These are phyloP conservation scores for Dryococelus australis DNA, from an alignment of 2,888 invertebrate species.

Conservation along the genomic window DNA sequence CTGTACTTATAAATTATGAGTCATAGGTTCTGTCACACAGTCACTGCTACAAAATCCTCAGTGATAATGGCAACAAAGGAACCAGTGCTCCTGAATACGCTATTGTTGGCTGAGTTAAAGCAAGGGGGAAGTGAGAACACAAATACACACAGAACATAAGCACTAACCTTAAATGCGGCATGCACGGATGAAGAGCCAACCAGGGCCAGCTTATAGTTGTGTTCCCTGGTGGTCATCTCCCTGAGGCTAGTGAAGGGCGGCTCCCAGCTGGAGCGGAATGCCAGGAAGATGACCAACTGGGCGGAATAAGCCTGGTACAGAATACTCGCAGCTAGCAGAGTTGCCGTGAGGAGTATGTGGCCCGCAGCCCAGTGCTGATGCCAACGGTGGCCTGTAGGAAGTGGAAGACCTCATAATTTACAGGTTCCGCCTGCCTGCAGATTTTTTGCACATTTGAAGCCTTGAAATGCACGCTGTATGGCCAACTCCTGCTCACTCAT, in stretches of 20 bases:
- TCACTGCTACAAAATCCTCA: too few species aligned
- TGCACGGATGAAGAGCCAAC: background rate
- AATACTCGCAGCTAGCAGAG: background rate
- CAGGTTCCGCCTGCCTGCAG: too few species aligned
- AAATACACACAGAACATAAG: background rate
- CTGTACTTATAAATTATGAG: too few species aligned
- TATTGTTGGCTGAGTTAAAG: too few species aligned
- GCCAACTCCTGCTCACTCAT: too few species aligned
- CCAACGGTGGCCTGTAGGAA: background rate
- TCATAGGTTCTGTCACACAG: too few species aligned
- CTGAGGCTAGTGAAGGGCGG: constrained; percentile 13
- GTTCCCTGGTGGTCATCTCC: background rate
- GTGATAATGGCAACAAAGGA: too few species aligned
- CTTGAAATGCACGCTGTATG: too few species aligned
- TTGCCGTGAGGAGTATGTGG: background rate
- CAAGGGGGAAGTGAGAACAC: too few species aligned
- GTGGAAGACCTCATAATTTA: too few species aligned
- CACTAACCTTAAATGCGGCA: background rate
- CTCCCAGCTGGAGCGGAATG: background rate
- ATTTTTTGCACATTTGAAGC: too few species aligned
- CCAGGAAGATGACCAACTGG: background rate
- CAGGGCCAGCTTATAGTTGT: background rate
- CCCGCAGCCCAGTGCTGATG: background rate
- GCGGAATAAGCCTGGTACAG: background rate
- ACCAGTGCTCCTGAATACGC: too few species aligned